Base-by-base conservation (phyloP, 2,113 vertebrate genomes). In the Gasterosteus aculeatus region DNA sequence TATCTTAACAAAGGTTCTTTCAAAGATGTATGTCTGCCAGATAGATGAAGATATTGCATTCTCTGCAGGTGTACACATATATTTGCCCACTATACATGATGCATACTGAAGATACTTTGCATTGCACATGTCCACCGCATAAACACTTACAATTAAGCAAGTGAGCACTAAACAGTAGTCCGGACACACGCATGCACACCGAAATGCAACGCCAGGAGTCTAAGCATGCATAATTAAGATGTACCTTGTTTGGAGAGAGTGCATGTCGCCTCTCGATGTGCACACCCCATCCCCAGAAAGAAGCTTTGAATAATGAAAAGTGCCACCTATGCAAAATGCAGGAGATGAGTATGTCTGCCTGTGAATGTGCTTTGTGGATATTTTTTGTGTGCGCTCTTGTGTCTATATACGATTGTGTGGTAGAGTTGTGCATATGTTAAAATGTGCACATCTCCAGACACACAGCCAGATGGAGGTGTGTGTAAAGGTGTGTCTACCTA, bases 251-350 rank as follows among this genome's bases (percentile, higher is more conserved):
- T 90, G 83, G 92, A 90, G 91, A 93, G 90, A 93, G 92, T 92
- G 93, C 89, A 89, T 92, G 93, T 92, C 88, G 76, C 91, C 88
- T 92, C 88, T 85, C 82, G 51, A 82, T 93, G 91, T 86, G 91
- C 91, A 89, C 85, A 85, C 86, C 88, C 84, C 90, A 88, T 91
- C 92, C 93, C 88, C 87, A 91, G 90, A 93, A 93, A 92, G 92
- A 86, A 91, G 89, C 89, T 91, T 91, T 95, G 91, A 94, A 94
- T 95, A 94, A 94, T 95, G 93, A 94, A 95, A 91, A 92, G 90
- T 92, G 91, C 93, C 90, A 93, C 88, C 89, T 92, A 94, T 94
- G 93, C 91, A 93, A 94, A 94, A 94, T 94, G 93, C 91, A 94
- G 83, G 87, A 94, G 92, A 91, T 92, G 83, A 91, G 79, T 87